phyloP scores from a whole-genome alignment of 1,140 invertebrate genomes.

The Diabrotica undecimpunctata region DNA sequence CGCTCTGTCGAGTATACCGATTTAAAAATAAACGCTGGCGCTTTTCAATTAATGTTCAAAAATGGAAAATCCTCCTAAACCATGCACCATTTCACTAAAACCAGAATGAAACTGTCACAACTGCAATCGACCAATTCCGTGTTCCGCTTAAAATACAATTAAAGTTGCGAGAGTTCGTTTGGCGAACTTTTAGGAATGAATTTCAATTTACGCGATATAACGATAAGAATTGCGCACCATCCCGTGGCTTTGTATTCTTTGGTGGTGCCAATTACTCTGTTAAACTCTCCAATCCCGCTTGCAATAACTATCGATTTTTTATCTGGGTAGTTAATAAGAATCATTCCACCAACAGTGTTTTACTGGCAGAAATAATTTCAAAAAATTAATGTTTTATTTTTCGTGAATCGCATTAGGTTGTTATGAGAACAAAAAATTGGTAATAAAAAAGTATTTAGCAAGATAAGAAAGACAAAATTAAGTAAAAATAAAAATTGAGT shows the following conservation, averaged over 20 bases:
- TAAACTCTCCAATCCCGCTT: constrained; percentile 4
- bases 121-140: constrained; percentile 28
- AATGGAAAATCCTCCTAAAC: constrained; percentile 43
- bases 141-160: not conserved
- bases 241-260: constrained; percentile 12
- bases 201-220: constrained; percentile 40
- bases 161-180: constrained; percentile 14
- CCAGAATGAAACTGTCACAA: constrained; percentile 41
- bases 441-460: too few species aligned
- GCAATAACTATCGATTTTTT: constrained; percentile 6
- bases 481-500: too few species aligned
- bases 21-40: constrained; percentile 37
- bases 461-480: too few species aligned
- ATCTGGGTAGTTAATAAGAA: not conserved
- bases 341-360: not conserved
- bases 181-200: constrained; percentile 31
- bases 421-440: too few species aligned
- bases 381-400: too few species aligned
- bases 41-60: constrained; percentile 43
- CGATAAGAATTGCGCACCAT: constrained; percentile 33
- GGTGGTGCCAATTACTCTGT: constrained; percentile 19
- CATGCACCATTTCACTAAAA: constrained; percentile 40
- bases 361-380: too few species aligned
- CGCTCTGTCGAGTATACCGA: constrained; percentile 20
- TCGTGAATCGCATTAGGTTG: too few species aligned